Percentiles rank a stretch among this genome's conserved stretches.
phyloP scores from a whole-genome alignment of 2,888 invertebrate species.

The Uropetala carovei region DNA sequence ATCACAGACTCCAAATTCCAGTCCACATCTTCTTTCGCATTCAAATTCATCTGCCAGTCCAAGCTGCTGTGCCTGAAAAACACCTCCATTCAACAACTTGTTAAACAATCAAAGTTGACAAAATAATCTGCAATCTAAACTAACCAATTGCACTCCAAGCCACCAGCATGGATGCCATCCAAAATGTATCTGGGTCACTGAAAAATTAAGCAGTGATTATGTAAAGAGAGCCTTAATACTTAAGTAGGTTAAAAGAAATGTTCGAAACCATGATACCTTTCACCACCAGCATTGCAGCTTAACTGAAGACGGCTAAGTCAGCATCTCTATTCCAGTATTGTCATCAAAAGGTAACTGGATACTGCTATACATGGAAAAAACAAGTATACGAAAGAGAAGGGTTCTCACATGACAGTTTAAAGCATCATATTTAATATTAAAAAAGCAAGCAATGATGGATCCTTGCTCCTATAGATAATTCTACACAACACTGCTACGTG shows the following conservation, averaged over 20 bases:
- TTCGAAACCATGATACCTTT: not conserved
- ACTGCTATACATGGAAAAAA: slow-evolving; percentile 37
- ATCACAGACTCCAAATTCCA: too few species aligned
- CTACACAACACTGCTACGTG: slow-evolving; percentile 10
- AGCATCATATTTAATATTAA: not conserved
- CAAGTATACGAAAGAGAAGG: slow-evolving; percentile 51
- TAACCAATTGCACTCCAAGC: not conserved
- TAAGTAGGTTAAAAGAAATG: not conserved
- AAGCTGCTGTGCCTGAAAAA: too few species aligned
- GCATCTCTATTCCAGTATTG: not conserved
- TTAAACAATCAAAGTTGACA: not conserved
- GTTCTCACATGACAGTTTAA: slow-evolving; percentile 25
- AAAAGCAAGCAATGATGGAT: slow-evolving; percentile 29
- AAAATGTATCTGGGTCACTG: not conserved
- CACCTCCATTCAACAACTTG: not conserved
- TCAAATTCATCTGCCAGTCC: too few species aligned
- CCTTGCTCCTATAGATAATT: not conserved
- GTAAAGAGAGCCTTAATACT: not conserved
- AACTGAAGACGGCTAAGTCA: not conserved
- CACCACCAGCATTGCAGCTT: not conserved
- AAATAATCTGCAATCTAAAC: not conserved
- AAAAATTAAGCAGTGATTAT: not conserved
- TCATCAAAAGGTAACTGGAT: not conserved
- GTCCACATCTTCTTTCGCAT: too few species aligned
- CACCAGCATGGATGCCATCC: too few species aligned